Conservation (phyloP, 2,797 vertebrate species). For the Gallinago stenura region DNA sequence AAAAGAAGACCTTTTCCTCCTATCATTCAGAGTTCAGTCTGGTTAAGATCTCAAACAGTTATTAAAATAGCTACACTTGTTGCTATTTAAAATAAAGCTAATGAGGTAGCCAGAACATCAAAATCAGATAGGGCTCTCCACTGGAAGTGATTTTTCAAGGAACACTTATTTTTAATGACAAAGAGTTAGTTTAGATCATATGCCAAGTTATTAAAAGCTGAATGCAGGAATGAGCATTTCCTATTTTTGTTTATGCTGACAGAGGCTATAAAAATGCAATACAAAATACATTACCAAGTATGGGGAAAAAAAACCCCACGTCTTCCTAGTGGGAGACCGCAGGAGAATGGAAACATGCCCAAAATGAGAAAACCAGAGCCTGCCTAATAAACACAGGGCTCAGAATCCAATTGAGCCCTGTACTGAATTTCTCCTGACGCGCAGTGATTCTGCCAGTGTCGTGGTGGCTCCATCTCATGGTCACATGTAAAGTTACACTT, state of each 20-base stretch:
- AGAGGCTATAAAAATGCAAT: slow-evolving; percentile 24
- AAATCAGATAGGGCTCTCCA: background rate
- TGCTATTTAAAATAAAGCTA: slow-evolving; percentile 18
- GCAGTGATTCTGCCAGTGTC: background rate
- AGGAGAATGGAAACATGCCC: background rate
- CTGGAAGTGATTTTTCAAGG: slow-evolving; percentile 44
- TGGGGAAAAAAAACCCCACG: background rate
- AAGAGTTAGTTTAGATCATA: slow-evolving; percentile 28
- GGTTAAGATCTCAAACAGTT: background rate
- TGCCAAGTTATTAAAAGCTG: background rate
- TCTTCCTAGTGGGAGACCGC: background rate
- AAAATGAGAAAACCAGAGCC: slow-evolving; percentile 11
- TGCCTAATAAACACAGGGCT: background rate
- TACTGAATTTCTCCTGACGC: background rate
- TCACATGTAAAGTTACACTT: background rate
- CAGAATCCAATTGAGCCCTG: background rate
- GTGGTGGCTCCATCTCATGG: slow-evolving; percentile 46
- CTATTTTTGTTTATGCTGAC: slow-evolving; percentile 58
- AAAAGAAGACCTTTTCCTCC: background rate
- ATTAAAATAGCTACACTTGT: slow-evolving; percentile 15
- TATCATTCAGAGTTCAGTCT: background rate
- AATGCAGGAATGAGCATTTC: slow-evolving; percentile 25
- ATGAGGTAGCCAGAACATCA: background rate
- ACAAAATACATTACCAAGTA: slow-evolving; percentile 60
- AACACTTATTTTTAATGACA: slow-evolving; percentile 51